Evolutionary conservation across 2,797 vertebrate species (phyloP).

Genomic region (Enteromius trimaculatus): DNA sequence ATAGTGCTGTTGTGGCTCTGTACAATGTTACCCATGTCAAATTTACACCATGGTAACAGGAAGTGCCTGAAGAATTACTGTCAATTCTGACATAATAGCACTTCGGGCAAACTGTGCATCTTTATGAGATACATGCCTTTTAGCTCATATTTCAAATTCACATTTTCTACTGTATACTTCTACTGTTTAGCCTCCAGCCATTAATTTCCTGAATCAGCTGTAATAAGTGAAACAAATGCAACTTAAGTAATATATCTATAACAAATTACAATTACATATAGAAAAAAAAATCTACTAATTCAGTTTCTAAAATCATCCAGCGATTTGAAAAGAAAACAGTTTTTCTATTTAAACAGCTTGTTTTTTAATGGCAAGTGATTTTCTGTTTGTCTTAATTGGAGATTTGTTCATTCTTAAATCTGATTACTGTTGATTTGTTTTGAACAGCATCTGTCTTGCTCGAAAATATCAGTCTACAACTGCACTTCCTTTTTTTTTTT

Average conservation of each 20-base stretch:
- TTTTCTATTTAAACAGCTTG: not conserved
- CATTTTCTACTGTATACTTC: conserved; percentile 9
- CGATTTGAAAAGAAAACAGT: not conserved
- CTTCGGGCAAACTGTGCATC: not conserved
- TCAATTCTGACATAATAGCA: conserved; percentile 31
- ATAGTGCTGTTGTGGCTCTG: not conserved
- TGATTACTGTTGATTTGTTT: conserved; percentile 34
- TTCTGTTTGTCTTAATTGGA: conserved; percentile 32
- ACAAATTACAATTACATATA: conserved; percentile 1
- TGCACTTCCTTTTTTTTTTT: not conserved
- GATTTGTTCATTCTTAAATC: conserved; percentile 21
- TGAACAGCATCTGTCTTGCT: conserved; percentile 34
- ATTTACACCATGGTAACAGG: not conserved
- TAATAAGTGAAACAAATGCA: not conserved
- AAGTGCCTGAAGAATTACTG: conserved; percentile 25
- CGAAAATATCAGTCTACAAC: not conserved
- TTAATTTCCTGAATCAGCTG: not conserved
- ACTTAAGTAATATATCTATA: not conserved
- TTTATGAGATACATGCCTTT: not conserved
- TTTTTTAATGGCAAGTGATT: conserved; percentile 17
- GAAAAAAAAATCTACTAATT: not conserved
- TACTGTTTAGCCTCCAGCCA: not conserved
- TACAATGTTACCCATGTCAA: not conserved
- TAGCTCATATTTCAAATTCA: not conserved
- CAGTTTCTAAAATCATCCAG: conserved; percentile 14